Conservation (phyloP, 2,113 vertebrate species). For the Epinephelus fuscoguttatus region DNA sequence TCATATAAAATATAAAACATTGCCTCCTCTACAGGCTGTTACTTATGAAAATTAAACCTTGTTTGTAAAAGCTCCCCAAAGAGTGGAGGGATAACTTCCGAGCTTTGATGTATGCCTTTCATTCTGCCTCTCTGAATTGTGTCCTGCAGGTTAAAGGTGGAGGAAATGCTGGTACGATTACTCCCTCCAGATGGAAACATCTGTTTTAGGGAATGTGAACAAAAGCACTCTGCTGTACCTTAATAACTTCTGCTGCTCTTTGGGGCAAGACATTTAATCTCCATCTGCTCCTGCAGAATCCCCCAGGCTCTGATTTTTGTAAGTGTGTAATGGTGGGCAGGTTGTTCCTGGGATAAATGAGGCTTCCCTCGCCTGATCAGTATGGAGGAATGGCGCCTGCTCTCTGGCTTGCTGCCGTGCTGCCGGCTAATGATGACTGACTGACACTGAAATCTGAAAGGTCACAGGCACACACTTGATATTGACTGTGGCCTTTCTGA, state of each 20-base stretch:
- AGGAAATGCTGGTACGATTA: slow-evolving; percentile 22
- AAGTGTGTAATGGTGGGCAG: neutral
- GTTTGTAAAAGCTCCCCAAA: slow-evolving; percentile 36
- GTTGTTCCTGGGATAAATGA: slow-evolving; percentile 3
- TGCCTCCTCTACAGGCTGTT: slow-evolving; percentile 36
- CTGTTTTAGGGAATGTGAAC: slow-evolving; percentile 15
- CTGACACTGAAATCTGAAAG: slow-evolving; percentile 46
- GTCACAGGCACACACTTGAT: slow-evolving; percentile 15
- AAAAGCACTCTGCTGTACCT: neutral
- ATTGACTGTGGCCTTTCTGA: slow-evolving; percentile 35
- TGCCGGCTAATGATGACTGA: slow-evolving; percentile 47
- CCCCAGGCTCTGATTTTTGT: slow-evolving; percentile 9
- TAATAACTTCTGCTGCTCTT: slow-evolving; percentile 18
- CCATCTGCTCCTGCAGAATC: slow-evolving; percentile 19
- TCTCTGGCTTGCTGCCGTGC: neutral
- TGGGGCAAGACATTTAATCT: slow-evolving; percentile 21
- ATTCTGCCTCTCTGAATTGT: slow-evolving; percentile 25
- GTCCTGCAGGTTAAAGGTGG: slow-evolving; percentile 41
- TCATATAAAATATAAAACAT: slow-evolving; percentile 59
- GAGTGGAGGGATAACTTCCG: slow-evolving; percentile 10
- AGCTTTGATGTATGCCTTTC: slow-evolving; percentile 28
- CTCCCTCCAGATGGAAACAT: slow-evolving; percentile 22
- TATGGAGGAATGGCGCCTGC: slow-evolving; percentile 18
- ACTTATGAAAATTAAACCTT: slow-evolving; percentile 82
- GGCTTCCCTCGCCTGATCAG: slow-evolving; percentile 10